Base-by-base conservation (phyloP, 2,888 invertebrate species). In the Eupithecia exiguata region DNA sequence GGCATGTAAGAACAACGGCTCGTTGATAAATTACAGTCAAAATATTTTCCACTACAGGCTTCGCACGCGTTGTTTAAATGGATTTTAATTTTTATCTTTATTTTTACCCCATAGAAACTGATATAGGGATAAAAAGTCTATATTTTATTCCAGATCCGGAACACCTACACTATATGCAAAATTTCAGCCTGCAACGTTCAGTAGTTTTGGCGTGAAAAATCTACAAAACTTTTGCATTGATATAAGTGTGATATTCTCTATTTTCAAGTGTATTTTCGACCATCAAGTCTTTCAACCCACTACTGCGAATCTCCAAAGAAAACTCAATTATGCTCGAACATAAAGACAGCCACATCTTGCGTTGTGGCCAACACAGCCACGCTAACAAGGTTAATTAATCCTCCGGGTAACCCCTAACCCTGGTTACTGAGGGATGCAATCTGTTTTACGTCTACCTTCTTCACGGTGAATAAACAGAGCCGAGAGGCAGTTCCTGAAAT, bases 331-430 rank as follows among this genome's bases (percentile, higher is more conserved):
- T 70, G 38, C 65, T 25, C 25, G n/a, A 40, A 74, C 76, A 72
- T 77, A 76, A 76, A 67, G 38, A 68, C 46, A 6, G 21, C 65
- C 66, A 72, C 75, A 77, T 72, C 70, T 14, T 25, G 68, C 35
- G 62, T 78, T 74, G 21, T 5, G 58, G 53, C 21, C 9, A 58
- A 5, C 58, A 76, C 71, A 69, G 69, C 73, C 46, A 72, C 68
- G 70, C 71, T 70, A 73, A 75, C 77, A 68, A 70, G 72, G 77
- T 74, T 75, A 79, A 79, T 80, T 79, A 79, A 77, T 75, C 79
- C 72, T 74, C 53, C 46, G 63, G 14, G 62, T 69, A 72, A 73
- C 69, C 67, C 68, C 25, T 66, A 69, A 69, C 75, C 72, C 65
- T 53, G 53, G 53, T 70, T 62, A 62, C 62, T 30, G 62, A 62